Evolutionary conservation across 2,797 vertebrate genomes (phyloP).

Genomic region (Bradypodion ventrale): DNA sequence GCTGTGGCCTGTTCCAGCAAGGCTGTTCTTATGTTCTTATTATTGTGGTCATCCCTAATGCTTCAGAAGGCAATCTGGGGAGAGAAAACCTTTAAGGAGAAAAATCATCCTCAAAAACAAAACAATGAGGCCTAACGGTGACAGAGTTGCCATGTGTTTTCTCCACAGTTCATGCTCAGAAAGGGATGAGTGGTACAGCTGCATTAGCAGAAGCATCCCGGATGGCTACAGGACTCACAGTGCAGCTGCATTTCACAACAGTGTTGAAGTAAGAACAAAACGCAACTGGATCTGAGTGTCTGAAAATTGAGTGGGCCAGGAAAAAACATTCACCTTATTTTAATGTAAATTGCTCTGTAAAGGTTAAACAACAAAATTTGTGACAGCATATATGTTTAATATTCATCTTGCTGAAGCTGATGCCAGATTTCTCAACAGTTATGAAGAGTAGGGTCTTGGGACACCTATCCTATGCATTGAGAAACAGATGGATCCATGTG

Average conservation of each 20-base stretch:
- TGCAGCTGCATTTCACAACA: constrained; percentile 74
- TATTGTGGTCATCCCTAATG: background rate
- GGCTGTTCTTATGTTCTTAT: too few relatives aligned
- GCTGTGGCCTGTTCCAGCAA: too few relatives aligned
- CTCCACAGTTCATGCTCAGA: constrained; percentile 87
- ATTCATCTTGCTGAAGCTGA: constrained; percentile 3
- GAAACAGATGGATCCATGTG: constrained; percentile 6
- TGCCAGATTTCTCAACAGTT: constrained; percentile 28
- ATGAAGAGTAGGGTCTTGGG: too few relatives aligned
- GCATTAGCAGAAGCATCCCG: constrained; percentile 84
- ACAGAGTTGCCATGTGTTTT: constrained; percentile 1
- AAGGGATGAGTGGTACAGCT: constrained; percentile 93
- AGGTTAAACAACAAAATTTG: constrained; percentile 19
- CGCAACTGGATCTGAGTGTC: background rate
- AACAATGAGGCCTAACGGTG: background rate
- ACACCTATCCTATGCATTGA: background rate
- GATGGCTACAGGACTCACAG: constrained; percentile 76
- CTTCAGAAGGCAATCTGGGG: background rate
- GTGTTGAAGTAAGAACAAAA: constrained; percentile 73
- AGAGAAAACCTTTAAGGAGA: background rate
- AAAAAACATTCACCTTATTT: background rate
- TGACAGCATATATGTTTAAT: background rate
- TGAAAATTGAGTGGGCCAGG: background rate
- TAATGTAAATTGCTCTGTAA: constrained; percentile 30
- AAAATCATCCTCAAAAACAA: background rate